Evolutionary conservation across 2,113 vertebrate genomes (phyloP).

Genomic region (Phalacrocorax aristotelis): DNA sequence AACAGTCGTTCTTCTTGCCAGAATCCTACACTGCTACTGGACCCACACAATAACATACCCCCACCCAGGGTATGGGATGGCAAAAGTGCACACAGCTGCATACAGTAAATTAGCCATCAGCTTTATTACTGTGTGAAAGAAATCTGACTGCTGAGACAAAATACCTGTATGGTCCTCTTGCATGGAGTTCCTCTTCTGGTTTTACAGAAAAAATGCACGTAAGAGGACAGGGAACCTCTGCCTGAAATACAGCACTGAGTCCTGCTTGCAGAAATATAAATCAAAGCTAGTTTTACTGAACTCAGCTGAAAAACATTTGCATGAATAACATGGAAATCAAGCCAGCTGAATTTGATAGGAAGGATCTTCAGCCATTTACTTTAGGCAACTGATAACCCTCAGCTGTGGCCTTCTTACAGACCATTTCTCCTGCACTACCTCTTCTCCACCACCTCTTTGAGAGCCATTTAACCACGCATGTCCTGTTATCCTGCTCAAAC

Average conservation of each 20-base stretch:
- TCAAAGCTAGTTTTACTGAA: background rate
- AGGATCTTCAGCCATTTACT: background rate
- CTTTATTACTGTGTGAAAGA: background rate
- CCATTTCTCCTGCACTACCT: background rate
- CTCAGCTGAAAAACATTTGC: background rate
- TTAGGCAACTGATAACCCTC: background rate
- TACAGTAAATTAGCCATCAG: background rate
- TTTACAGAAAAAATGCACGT: background rate
- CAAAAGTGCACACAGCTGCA: background rate
- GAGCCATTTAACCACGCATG: rapidly evolving
- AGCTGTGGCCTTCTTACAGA: background rate
- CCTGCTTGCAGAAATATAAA: background rate
- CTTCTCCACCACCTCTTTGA: background rate
- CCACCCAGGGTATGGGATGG: no score
- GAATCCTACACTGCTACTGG: background rate
- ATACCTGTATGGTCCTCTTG: background rate
- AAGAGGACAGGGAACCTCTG: background rate
- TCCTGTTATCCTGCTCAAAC: background rate
- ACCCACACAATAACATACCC: background rate
- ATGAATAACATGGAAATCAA: background rate
- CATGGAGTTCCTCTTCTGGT: background rate
- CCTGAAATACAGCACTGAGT: background rate
- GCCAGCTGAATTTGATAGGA: background rate
- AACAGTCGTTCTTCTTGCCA: background rate
- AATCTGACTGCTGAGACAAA: background rate